Evolutionary conservation across 2,888 invertebrate genomes (phyloP).

Genomic region (Cosmia pyralina): DNA sequence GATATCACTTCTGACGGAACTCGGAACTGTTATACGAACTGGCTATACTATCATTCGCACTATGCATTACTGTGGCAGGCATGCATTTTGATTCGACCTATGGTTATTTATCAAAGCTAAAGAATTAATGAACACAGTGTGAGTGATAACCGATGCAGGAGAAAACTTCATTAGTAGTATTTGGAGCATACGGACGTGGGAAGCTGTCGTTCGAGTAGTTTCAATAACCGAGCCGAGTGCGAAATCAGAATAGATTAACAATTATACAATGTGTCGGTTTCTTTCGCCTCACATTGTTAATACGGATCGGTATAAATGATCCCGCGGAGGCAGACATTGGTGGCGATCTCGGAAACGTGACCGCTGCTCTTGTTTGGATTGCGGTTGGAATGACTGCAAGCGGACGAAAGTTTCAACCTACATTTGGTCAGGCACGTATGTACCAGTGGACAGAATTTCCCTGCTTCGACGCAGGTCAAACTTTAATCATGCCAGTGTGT

Average conservation of each 20-base stretch:
- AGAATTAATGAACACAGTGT: slow-evolving; percentile 61
- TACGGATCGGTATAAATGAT: slow-evolving; percentile 76
- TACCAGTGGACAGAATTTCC: slow-evolving; percentile 83
- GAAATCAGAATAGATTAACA: slow-evolving; percentile 76
- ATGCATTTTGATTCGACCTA: slow-evolving; percentile 62
- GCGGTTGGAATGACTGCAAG: slow-evolving; percentile 82
- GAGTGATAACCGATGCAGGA: slow-evolving; percentile 54
- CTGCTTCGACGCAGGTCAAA: slow-evolving; percentile 80
- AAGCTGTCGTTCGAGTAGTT: slow-evolving; percentile 78
- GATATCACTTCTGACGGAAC: slow-evolving; percentile 68
- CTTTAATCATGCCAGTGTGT: slow-evolving; percentile 82
- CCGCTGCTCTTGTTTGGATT: slow-evolving; percentile 84
- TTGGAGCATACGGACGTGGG: slow-evolving; percentile 86
- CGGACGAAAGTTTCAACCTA: slow-evolving; percentile 87
- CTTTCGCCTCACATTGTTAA: slow-evolving; percentile 72
- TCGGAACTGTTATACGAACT: slow-evolving; percentile 71
- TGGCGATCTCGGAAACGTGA: slow-evolving; percentile 83
- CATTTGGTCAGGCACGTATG: slow-evolving; percentile 82
- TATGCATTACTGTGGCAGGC: slow-evolving; percentile 61
- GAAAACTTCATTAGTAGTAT: slow-evolving; percentile 73
- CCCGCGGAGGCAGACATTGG: slow-evolving; percentile 66
- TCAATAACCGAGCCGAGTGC: slow-evolving; percentile 74
- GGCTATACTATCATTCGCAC: slow-evolving; percentile 67
- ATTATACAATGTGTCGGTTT: slow-evolving; percentile 72
- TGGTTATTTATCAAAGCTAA: slow-evolving; percentile 68